Percentiles rank a stretch among this genome's conserved stretches.
Conservation (phyloP, 2,797 vertebrate genomes). For the Mormyrus proboscirostris region DNA sequence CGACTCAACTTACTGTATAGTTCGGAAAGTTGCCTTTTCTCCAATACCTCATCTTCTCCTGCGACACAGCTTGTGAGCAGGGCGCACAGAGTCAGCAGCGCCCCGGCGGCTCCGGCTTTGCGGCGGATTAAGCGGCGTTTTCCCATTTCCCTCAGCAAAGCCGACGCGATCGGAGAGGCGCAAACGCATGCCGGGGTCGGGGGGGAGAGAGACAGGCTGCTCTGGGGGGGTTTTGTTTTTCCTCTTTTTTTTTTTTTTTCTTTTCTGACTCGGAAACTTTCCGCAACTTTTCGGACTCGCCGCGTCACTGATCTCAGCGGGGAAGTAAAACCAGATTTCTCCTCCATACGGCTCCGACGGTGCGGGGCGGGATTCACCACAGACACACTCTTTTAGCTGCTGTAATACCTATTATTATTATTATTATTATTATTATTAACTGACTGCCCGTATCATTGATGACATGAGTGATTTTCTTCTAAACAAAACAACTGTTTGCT, state of each 20-base stretch:
- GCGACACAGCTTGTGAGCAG: conserved; percentile 42
- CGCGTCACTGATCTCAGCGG: conserved; percentile 56
- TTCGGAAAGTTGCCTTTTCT: conserved; percentile 52
- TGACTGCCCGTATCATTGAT: neutral
- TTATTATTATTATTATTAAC: neutral
- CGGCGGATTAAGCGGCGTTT: conserved; percentile 12
- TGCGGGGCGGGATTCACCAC: conserved; percentile 36
- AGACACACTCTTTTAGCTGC: neutral
- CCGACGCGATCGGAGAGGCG: conserved; percentile 31
- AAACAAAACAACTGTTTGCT: neutral
- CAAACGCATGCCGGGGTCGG: conserved; percentile 26
- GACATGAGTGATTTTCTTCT: neutral
- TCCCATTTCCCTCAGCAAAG: conserved; percentile 56
- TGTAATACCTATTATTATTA: neutral
- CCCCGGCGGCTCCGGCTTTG: conserved; percentile 26
- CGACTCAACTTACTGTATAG: conserved; percentile 63
- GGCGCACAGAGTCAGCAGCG: conserved; percentile 39
- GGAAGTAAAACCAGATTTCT: conserved; percentile 22
- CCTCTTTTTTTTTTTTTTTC: conserved; percentile 13
- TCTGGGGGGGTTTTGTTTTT: neutral
- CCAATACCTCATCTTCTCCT: conserved; percentile 52
- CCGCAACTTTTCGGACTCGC: conserved; percentile 39
- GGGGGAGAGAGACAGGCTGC: conserved; percentile 16
- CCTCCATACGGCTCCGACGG: conserved; percentile 16
- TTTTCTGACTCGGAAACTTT: conserved; percentile 32